phyloP scores from a whole-genome alignment of 2,113 vertebrate species.

The Sorex araneus region DNA sequence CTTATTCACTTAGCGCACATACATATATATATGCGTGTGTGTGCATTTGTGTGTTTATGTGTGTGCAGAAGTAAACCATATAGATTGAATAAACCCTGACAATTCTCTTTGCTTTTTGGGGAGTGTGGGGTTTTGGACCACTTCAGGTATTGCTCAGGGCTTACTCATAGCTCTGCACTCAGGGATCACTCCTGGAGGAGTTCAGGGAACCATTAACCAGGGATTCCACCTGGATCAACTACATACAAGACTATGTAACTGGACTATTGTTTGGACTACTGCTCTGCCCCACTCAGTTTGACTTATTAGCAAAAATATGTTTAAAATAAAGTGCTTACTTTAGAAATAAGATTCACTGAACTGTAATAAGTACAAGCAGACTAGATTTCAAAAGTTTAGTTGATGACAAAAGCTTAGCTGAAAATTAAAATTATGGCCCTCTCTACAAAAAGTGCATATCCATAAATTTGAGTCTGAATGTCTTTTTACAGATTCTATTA shows the following conservation, averaged over 20 bases:
- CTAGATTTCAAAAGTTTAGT: background rate
- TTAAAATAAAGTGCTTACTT: background rate
- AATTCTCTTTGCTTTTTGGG: background rate
- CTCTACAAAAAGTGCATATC: background rate
- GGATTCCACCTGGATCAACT: too few species aligned
- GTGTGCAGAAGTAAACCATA: background rate
- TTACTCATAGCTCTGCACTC: too few species aligned
- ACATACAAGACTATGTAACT: too few species aligned
- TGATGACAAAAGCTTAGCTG: background rate
- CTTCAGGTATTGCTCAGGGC: too few species aligned
- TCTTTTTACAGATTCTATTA: constrained; percentile 2
- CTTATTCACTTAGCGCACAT: background rate
- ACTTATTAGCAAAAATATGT: background rate
- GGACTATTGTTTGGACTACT: too few species aligned
- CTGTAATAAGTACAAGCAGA: background rate
- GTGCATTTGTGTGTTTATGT: too few species aligned
- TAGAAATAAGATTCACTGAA: constrained; percentile 27
- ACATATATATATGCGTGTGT: too few species aligned
- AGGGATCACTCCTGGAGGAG: too few species aligned
- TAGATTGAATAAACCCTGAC: background rate
- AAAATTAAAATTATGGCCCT: background rate
- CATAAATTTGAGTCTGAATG: constrained; percentile 39
- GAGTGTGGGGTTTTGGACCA: too few species aligned
- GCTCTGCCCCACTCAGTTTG: too few species aligned
- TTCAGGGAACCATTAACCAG: too few species aligned